Evolutionary conservation across 2,888 invertebrate species (phyloP), one percentile per base, ranked within the genome.

Genomic region (Drosophila monieri): DNA sequence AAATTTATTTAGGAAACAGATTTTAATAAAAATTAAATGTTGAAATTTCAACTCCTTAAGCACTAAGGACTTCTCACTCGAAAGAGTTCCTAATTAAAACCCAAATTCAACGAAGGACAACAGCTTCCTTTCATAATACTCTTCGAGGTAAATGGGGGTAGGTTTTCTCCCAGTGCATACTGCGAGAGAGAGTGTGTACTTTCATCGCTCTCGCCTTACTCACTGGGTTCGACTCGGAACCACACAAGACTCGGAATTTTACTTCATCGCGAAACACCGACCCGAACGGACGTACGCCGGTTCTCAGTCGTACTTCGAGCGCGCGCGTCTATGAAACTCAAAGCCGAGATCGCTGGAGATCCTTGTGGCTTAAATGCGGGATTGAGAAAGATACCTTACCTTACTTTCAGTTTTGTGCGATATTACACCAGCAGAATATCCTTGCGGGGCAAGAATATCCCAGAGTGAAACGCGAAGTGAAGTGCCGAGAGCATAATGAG

Each of bases 371-470:
- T 61, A 30, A 39, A 69, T 69, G 69, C 69, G 69, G 69, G 69
- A 64, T 64, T 30, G 37, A 69, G 52, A 64, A 56, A 41, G 15
- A 41, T 18, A 41, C 15, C 15, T 35, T 9, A 64, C 30, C 32
- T 59, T 43, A 59, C 60, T 30, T 75, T 52, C 52, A 67, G 68
- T 66, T 62, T 61, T 9, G 52, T 60, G 72, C 78, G 73, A 62
- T 73, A 78, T 73, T 79, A 65, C 68, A 86, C 84, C 84, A 84
- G 80, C 84, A 86, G 86, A 86, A 85, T 80, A 78, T 77, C 67
- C 25, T 15, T 49, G 52, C 47, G 14, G 43, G 47, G 51, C n/a
- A n/a, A n/a, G n/a, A n/a, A n/a, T n/a, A n/a, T n/a, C n/a, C 39
- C 46, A 37, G 14, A 59, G 71, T 71, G 77, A 73, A 68, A 73